Conservation (phyloP, 2,888 invertebrate genomes). For the Cyclophora albipunctata region DNA sequence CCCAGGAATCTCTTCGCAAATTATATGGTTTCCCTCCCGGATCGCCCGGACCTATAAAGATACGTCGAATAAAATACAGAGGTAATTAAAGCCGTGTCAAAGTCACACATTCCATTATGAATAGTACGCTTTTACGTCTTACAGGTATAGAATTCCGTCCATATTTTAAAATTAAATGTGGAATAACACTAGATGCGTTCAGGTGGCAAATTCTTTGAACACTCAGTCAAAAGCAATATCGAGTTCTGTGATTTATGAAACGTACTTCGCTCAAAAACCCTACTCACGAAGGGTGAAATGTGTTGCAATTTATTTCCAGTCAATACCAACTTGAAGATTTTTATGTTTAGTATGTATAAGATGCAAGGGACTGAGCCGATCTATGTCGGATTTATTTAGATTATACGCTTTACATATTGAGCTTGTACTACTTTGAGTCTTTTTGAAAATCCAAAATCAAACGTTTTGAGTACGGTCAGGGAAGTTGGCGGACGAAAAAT, state of each 20-base stretch:
- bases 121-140: too few relatives aligned
- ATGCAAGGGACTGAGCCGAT: too few relatives aligned
- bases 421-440: too few relatives aligned
- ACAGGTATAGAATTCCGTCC: too few relatives aligned
- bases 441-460: too few relatives aligned
- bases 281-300: slow-evolving; percentile 5
- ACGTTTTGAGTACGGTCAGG: too few relatives aligned
- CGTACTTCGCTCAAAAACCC: slow-evolving; percentile 10
- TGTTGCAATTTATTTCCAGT: slow-evolving; percentile 1
- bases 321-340: neutral
- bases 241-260: slow-evolving; percentile 22
- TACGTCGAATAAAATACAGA: too few relatives aligned
- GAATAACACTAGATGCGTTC: slow-evolving; percentile 11
- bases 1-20: slow-evolving; percentile 84
- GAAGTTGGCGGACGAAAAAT: too few relatives aligned
- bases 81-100: neutral
- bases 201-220: slow-evolving; percentile 13
- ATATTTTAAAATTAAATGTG: slow-evolving; percentile 7
- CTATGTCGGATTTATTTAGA: too few relatives aligned
- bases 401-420: too few relatives aligned
- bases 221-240: slow-evolving; percentile 21
- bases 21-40: slow-evolving; percentile 56
- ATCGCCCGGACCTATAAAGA: slow-evolving; percentile 44
- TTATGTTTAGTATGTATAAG: too few relatives aligned
- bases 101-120: too few relatives aligned